Conservation (phyloP, 2,888 invertebrate species). For the Ephialtes manifestator region DNA sequence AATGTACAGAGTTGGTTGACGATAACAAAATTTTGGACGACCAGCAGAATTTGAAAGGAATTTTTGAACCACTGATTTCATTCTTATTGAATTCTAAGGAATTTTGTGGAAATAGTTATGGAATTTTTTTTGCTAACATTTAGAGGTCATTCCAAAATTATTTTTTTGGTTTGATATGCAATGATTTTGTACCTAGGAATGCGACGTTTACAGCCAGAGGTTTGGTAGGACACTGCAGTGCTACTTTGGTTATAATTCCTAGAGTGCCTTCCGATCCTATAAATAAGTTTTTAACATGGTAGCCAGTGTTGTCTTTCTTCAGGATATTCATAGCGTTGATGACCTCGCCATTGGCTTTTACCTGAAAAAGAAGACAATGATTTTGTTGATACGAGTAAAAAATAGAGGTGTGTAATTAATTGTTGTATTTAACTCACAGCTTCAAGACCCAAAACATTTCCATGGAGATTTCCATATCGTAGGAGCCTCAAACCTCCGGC, state of each 20-base stretch:
- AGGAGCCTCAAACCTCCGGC: conserved; percentile 98
- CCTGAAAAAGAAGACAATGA: conserved; percentile 86
- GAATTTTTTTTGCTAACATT: background rate
- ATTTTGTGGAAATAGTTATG: background rate
- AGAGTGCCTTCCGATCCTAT: conserved; percentile 99
- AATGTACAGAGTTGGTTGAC: too few species aligned
- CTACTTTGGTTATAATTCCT: conserved; percentile 96
- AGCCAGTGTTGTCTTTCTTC: conserved; percentile 99
- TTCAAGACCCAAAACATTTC: conserved; percentile 96
- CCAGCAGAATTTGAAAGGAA: too few species aligned
- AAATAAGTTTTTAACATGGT: conserved; percentile 98
- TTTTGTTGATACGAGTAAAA: conserved; percentile 5
- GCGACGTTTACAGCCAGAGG: conserved; percentile 95
- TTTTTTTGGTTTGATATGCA: background rate
- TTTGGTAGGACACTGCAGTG: conserved; percentile 95
- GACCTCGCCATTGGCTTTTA: conserved; percentile 94
- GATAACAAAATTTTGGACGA: too few species aligned
- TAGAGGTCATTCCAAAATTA: background rate
- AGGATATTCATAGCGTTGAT: conserved; percentile 94
- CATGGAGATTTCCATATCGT: conserved; percentile 98
- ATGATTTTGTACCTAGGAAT: conserved; percentile 90
- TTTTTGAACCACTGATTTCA: too few species aligned
- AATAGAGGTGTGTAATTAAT: background rate
- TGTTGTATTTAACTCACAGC: conserved; percentile 89
- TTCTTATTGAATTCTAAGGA: too few species aligned